Evolutionary conservation across 2,797 vertebrate genomes (phyloP).

Genomic region (Acanthiza pusilla): DNA sequence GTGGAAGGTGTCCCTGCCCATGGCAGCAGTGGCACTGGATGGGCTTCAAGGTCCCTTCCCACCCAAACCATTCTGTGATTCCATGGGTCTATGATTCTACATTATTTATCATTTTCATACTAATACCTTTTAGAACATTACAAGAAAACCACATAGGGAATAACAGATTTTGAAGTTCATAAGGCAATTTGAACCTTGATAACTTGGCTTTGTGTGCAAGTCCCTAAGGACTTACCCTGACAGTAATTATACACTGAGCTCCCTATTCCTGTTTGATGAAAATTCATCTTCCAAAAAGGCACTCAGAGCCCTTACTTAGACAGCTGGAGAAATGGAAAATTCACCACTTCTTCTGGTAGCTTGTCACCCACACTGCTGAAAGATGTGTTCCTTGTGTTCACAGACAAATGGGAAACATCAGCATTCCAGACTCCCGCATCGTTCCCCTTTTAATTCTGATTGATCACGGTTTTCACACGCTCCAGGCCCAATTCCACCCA

Average conservation of each 20-base stretch:
- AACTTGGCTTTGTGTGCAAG: neutral
- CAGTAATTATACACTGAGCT: neutral
- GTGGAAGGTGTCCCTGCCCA: neutral
- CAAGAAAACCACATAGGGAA: neutral
- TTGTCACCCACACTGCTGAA: neutral
- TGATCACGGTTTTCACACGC: neutral
- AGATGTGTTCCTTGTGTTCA: neutral
- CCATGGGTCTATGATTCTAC: neutral
- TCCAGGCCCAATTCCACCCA: neutral
- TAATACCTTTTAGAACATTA: neutral
- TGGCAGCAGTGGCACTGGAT: neutral
- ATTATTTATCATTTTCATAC: neutral
- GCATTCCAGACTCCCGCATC: neutral
- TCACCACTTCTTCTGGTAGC: neutral
- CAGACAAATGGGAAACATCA: neutral
- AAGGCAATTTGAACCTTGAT: neutral
- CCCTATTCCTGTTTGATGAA: neutral
- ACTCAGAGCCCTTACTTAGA: neutral
- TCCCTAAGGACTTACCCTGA: neutral
- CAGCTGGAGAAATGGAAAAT: conserved; percentile 21
- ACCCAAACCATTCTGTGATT: neutral
- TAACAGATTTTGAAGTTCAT: neutral
- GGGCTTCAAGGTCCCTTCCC: neutral
- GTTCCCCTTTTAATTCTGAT: neutral
- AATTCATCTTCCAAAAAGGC: neutral